A percentile compares a stretch with the other conserved stretches of the same genome.
Evolutionary conservation across 2,797 vertebrate species (phyloP).

Genomic region (Euphonia xanthogaster): DNA sequence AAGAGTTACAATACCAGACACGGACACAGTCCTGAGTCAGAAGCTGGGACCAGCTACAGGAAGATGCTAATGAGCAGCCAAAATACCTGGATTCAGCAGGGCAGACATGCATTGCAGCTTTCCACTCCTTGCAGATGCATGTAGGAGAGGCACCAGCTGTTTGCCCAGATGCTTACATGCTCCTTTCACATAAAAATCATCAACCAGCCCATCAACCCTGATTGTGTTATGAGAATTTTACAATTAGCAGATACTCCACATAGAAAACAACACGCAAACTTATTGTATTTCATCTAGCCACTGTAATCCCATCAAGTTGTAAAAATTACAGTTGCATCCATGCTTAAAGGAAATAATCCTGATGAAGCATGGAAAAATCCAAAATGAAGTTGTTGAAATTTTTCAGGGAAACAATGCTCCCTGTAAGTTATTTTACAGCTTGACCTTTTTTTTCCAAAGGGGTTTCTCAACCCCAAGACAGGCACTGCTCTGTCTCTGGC

Average conservation of each 20-base stretch:
- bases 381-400: neutral
- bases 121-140: neutral
- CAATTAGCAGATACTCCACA: neutral
- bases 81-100: neutral
- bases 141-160: conserved; percentile 7
- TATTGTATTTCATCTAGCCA: neutral
- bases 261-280: neutral
- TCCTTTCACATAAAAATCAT: conserved; percentile 10
- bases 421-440: neutral
- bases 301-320: neutral
- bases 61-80: neutral
- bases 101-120: neutral
- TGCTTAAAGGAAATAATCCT: neutral
- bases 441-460: neutral
- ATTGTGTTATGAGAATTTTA: neutral
- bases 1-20: neutral
- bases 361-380: neutral
- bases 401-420: neutral
- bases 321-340: neutral
- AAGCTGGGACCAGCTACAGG: neutral
- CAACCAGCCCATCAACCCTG: conserved; percentile 12
- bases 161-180: neutral
- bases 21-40: neutral
- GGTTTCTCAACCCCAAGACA: neutral
- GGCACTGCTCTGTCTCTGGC: neutral